Evolutionary conservation across 2,797 vertebrate genomes (phyloP).

Genomic region (Caiman crocodilus): DNA sequence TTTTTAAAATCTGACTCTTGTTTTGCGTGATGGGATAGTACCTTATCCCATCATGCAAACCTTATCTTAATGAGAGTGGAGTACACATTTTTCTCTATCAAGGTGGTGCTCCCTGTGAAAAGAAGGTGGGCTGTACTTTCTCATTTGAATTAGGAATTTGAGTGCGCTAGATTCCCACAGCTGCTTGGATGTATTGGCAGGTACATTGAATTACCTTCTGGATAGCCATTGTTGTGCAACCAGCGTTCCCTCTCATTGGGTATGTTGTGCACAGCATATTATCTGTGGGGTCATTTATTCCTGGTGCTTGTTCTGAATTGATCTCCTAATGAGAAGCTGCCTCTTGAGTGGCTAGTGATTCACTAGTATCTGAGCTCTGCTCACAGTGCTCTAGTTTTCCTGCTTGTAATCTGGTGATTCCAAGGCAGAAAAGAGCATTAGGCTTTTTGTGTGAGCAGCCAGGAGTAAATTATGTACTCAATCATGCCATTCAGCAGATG

Average conservation of each 20-base stretch:
- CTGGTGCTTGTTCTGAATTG: not conserved
- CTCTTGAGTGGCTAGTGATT: not conserved
- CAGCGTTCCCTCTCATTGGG: not conserved
- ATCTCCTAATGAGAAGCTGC: not conserved
- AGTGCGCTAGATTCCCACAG: not conserved
- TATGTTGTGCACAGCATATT: not conserved
- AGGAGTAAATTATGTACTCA: not conserved
- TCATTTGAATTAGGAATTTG: not conserved
- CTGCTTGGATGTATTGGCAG: not conserved
- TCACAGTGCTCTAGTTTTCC: not conserved
- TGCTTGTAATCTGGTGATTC: not conserved
- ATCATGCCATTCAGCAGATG: not conserved
- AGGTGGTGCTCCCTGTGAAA: not conserved
- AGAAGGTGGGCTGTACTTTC: not conserved
- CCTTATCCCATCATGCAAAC: no score
- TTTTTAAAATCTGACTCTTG: not conserved
- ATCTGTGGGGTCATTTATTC: not conserved
- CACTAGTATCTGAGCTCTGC: not conserved
- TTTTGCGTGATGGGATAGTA: accelerated
- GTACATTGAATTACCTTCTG: not conserved
- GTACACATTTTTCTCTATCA: accelerated
- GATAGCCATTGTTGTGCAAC: not conserved
- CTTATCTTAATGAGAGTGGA: no score
- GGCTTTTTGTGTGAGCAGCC: not conserved
- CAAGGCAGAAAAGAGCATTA: not conserved